A percentile compares a stretch with the other conserved stretches of the same genome.
phyloP scores from a whole-genome alignment of 2,888 invertebrate genomes.

The Tricholauxania praeusta region DNA sequence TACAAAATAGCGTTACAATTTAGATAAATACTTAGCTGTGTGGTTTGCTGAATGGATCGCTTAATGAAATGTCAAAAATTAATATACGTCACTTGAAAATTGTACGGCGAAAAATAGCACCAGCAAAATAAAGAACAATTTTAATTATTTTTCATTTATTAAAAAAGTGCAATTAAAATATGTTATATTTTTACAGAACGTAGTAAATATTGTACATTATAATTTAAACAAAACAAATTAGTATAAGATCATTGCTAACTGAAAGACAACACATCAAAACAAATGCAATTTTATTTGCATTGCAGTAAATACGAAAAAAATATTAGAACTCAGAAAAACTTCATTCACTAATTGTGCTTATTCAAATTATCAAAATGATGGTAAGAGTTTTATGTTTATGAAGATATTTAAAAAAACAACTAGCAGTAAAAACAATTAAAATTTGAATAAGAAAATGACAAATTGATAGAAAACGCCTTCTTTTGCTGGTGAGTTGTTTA shows the following conservation, averaged over 20 bases:
- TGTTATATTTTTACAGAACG: background rate
- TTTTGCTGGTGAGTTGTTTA: too few species aligned
- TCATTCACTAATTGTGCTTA: background rate
- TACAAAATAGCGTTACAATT: background rate
- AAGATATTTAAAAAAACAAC: background rate
- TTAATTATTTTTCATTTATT: background rate
- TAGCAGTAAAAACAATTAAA: too few species aligned
- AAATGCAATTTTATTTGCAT: background rate
- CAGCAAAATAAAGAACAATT: background rate
- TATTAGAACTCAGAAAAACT: too few species aligned
- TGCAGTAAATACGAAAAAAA: too few species aligned
- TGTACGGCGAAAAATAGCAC: slow-evolving; percentile 5
- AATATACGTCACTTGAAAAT: slow-evolving; percentile 7
- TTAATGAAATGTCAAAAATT: background rate
- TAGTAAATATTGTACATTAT: background rate
- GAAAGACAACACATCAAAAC: too few species aligned
- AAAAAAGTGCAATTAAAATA: slow-evolving; percentile 9
- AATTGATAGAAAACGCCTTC: too few species aligned
- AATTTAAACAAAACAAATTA: background rate
- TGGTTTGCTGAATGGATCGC: background rate
- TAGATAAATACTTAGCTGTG: background rate
- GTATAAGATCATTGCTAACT: background rate
- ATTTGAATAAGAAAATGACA: too few species aligned
- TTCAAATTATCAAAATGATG: slow-evolving; percentile 20
- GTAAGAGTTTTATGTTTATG: background rate